phyloP scores from a whole-genome alignment of 1,140 invertebrate species.

The Akabosia matsudoensis region DNA sequence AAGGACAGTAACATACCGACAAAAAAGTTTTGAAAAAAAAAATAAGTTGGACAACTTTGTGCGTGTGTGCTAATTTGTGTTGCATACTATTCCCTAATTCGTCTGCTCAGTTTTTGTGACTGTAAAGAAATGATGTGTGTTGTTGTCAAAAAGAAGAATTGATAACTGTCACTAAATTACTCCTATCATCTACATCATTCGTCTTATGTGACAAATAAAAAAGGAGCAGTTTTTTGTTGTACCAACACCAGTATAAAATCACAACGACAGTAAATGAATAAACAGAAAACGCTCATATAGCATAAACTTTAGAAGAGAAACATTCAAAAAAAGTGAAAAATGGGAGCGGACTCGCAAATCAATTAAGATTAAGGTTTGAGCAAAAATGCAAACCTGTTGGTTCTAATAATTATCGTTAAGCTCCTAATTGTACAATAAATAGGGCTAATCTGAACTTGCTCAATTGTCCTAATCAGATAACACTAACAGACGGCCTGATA shows the following conservation, averaged over 20 bases:
- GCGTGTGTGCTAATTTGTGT: conserved; percentile 5
- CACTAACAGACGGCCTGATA: no score
- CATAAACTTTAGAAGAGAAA: neutral
- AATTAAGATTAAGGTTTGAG: neutral
- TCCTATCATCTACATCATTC: neutral
- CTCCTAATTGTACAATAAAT: conserved; percentile 20
- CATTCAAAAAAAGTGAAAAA: neutral
- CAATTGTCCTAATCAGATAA: no score
- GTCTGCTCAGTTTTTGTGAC: neutral
- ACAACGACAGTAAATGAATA: neutral
- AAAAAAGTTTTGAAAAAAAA: neutral
- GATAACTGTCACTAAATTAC: neutral
- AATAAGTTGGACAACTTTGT: no score
- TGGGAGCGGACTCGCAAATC: neutral
- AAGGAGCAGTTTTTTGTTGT: neutral
- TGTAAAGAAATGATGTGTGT: neutral
- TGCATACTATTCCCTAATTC: neutral
- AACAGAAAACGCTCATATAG: neutral
- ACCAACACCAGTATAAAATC: neutral
- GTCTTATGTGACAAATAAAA: no score
- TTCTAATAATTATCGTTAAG: conserved; percentile 1
- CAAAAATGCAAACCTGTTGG: neutral
- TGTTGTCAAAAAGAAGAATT: conserved; percentile 5
- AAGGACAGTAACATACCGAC: conserved; percentile 14
- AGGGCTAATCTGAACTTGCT: conserved; percentile 1